phyloP scores from a whole-genome alignment of 1,140 invertebrate genomes.

The Frieseomelitta varia region DNA sequence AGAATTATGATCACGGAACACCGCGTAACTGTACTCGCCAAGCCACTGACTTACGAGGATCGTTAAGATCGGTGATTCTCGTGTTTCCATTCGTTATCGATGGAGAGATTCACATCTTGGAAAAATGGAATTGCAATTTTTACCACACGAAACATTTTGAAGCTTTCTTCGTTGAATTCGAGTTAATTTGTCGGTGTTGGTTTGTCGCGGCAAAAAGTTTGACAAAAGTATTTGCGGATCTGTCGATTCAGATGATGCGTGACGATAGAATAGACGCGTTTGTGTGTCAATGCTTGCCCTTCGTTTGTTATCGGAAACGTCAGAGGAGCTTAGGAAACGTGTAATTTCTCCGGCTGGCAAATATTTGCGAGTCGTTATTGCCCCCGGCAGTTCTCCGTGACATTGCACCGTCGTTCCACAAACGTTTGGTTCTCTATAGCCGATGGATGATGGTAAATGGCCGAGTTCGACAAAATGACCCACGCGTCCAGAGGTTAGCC shows the following conservation, averaged over 20 bases:
- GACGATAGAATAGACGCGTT: background rate
- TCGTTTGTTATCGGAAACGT: slow-evolving; percentile 24
- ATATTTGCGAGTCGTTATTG: slow-evolving; percentile 53
- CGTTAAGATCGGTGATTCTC: background rate
- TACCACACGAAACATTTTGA: too few species aligned
- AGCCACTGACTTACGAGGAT: background rate
- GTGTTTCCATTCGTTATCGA: slow-evolving; percentile 11
- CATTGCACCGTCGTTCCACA: too few species aligned
- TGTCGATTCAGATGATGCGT: too few species aligned
- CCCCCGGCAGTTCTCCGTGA: background rate
- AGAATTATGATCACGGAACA: background rate
- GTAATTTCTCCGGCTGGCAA: slow-evolving; percentile 50
- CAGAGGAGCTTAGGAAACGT: background rate
- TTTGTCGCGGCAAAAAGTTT: background rate
- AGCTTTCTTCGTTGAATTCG: too few species aligned
- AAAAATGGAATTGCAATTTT: background rate
- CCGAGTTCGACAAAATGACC: slow-evolving; percentile 4
- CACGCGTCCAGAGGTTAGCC: background rate
- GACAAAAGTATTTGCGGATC: background rate
- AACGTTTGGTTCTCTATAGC: slow-evolving; percentile 1
- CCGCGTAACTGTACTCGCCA: slow-evolving; percentile 18
- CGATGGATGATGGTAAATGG: background rate
- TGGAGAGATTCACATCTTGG: background rate
- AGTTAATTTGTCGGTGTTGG: background rate
- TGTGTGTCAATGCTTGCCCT: background rate